Evolutionary conservation across 2,888 invertebrate genomes (phyloP).

Genomic region (Gryllus longicercus): DNA sequence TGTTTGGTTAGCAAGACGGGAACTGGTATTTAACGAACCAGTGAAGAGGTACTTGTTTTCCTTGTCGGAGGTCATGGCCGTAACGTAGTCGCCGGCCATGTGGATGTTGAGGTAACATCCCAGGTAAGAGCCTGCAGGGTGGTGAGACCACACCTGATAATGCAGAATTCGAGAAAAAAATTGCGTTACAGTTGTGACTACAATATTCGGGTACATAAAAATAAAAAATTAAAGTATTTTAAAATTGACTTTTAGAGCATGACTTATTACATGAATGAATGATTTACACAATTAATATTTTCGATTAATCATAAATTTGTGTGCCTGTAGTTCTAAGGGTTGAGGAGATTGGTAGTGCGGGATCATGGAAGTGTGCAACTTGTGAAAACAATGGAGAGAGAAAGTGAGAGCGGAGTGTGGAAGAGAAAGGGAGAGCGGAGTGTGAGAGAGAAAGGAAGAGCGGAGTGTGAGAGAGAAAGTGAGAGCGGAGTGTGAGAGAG

Average conservation of each 20-base stretch:
- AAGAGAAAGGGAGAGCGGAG: background rate
- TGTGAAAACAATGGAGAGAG: background rate
- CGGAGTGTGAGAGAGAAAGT: no score
- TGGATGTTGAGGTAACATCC: slow-evolving; percentile 69
- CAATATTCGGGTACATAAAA: background rate
- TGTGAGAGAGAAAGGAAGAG: no score
- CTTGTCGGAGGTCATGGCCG: slow-evolving; percentile 66
- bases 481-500: no score
- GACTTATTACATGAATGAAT: background rate
- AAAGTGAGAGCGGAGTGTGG: background rate
- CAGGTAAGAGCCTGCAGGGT: slow-evolving; percentile 67
- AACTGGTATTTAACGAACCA: slow-evolving; percentile 47
- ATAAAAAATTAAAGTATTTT: background rate
- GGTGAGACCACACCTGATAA: slow-evolving; percentile 71
- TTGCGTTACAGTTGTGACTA: background rate
- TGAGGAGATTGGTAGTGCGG: no score
- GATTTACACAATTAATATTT: background rate
- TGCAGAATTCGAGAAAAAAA: background rate
- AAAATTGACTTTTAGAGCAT: no score
- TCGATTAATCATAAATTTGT: background rate
- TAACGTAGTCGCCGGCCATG: slow-evolving; percentile 60
- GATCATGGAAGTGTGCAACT: background rate
- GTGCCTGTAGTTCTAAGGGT: background rate
- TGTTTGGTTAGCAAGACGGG: no score
- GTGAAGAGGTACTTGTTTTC: slow-evolving; percentile 69